phyloP scores from a whole-genome alignment of 2,113 vertebrate species.

The Sclerurus mexicanus region DNA sequence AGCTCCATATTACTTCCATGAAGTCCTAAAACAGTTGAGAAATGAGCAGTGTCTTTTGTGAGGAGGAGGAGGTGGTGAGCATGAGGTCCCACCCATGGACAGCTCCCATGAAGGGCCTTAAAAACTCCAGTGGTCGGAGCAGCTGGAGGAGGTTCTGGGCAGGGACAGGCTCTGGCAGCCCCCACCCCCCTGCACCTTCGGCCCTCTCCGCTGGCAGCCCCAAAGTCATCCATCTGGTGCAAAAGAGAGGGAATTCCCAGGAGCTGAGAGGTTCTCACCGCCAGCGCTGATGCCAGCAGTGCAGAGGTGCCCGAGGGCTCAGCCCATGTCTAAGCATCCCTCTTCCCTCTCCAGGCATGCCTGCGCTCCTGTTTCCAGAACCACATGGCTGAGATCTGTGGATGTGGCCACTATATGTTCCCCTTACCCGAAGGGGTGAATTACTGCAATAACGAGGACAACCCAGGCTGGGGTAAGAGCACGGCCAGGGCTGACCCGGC shows the following conservation, averaged over 20 bases:
- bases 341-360: slow-evolving; percentile 69
- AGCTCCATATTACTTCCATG: rapidly evolving
- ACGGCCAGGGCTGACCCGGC: rapidly evolving
- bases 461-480: slow-evolving; percentile 78
- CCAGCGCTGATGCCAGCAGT: rapidly evolving
- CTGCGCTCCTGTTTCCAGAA: slow-evolving; percentile 81
- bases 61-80: not conserved
- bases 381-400: slow-evolving; percentile 68
- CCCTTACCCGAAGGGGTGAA: slow-evolving; percentile 64
- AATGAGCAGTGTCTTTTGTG: not conserved
- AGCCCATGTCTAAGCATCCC: not conserved
- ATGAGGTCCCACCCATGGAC: rapidly evolving
- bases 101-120: not conserved
- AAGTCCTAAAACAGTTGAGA: not conserved
- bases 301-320: rapidly evolving
- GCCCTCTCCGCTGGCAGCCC: not conserved
- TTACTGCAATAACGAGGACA: slow-evolving; percentile 74
- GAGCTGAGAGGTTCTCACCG: rapidly evolving
- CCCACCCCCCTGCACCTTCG: not conserved
- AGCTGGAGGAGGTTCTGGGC: not conserved
- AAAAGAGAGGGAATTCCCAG: not conserved
- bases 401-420: slow-evolving; percentile 76
- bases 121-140: too few species aligned
- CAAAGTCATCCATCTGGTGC: rapidly evolving
- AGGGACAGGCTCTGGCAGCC: not conserved